Conservation (phyloP, 2,797 vertebrate species). For the Ptychobarbus kaznakovi region DNA sequence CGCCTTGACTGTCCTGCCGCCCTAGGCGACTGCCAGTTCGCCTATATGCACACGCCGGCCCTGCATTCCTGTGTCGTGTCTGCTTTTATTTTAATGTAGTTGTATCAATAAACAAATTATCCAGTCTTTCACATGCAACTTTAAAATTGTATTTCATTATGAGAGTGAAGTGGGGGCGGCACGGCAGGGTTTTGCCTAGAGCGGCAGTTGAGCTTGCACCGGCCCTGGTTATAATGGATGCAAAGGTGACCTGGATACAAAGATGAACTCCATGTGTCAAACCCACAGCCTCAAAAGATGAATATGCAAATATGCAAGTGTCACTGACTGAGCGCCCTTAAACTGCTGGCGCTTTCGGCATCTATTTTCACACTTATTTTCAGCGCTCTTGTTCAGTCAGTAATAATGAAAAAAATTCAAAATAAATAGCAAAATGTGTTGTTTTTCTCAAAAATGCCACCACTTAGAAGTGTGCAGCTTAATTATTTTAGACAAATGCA, state of each 20-base stretch:
- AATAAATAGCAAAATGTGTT: neutral
- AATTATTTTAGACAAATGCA: neutral
- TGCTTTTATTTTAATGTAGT: too few relatives aligned
- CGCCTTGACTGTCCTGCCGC: too few relatives aligned
- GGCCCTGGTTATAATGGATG: neutral
- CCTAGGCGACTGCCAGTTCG: too few relatives aligned
- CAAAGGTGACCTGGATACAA: neutral
- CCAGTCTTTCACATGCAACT: too few relatives aligned
- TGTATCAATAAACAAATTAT: too few relatives aligned
- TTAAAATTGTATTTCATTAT: too few relatives aligned
- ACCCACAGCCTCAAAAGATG: neutral
- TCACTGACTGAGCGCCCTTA: neutral
- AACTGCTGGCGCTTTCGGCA: neutral
- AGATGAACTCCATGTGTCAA: neutral
- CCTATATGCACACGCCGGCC: too few relatives aligned
- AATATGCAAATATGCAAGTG: neutral
- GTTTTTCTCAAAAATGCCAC: neutral
- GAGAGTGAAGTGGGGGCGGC: too few relatives aligned
- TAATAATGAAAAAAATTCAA: neutral
- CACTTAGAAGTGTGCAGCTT: neutral
- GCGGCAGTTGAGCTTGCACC: too few relatives aligned
- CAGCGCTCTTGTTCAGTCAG: neutral
- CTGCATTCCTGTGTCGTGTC: too few relatives aligned
- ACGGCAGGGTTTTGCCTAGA: too few relatives aligned
- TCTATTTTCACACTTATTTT: neutral